Base-by-base conservation (phyloP, 2,113 vertebrate species). In the Onychostoma macrolepis region DNA sequence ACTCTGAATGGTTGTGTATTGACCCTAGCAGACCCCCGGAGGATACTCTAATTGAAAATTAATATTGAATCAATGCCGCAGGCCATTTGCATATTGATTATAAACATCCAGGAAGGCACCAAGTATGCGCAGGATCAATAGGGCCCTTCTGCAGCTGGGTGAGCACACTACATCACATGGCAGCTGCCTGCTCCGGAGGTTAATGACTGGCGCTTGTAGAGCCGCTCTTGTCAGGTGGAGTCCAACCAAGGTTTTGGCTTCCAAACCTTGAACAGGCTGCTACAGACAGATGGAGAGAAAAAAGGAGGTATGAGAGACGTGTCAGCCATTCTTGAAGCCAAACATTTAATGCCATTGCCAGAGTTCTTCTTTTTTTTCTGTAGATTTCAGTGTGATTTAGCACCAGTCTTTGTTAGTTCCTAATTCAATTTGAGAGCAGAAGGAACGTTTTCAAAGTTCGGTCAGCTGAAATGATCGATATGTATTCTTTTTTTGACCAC, bases 11-110 rank as follows among this genome's bases (percentile, higher is more conserved):
- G 97, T 96, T 96, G 94, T 93, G 93, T 98, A 99, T 98, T 98
- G 98, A 99, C 97, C 97, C 95, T 95, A 93, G 91, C 94, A 96
- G 96, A 97, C 96, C 97, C 97, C 97, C 94, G 87, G 97, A 98
- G 98, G 96, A 96, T 97, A 97, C 95, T 95, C 97, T 99, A 99
- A 99, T 99, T 99, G 98, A 99, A 99, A 99, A 99, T 99, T 99
- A 99, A 99, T 99, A 99, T 97, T 87, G 93, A 97, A 99, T 99
- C 98, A 95, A 99, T 99, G 96, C 96, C 91, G 94, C 79, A 93
- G 96, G 95, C 96, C 93, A 99, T 99, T 99, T 99, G 97, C 98
- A 99, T 99, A 99, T 99, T 99, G 98, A 99, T 99, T 97, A 98
- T 96, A 98, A 99, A 98, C 97, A 97, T 97, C 96, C 97, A 96